Conservation (phyloP, 1,140 invertebrate genomes). For the Drosophila pruinosa region DNA sequence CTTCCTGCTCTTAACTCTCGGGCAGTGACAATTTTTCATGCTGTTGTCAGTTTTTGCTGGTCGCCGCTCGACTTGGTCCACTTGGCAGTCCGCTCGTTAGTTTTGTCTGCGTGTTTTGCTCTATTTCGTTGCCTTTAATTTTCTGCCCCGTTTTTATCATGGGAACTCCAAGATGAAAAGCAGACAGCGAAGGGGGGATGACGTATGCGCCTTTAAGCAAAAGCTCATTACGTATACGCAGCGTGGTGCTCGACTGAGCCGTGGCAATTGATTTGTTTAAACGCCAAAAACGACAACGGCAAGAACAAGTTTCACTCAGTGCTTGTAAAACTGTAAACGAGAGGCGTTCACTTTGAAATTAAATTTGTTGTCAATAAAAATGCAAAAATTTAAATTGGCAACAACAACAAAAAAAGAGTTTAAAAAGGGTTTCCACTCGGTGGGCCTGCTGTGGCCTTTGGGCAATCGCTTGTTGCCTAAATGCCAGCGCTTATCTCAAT, state of each 20-base stretch:
- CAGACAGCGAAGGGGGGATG: neutral
- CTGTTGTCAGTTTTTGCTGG: slow-evolving; percentile 72
- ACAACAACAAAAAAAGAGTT: neutral
- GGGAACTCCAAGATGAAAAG: neutral
- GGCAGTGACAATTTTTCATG: slow-evolving; percentile 79
- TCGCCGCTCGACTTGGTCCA: slow-evolving; percentile 13
- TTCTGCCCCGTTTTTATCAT: neutral
- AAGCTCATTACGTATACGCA: slow-evolving; percentile 77
- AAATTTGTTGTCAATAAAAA: slow-evolving; percentile 57
- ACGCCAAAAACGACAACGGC: neutral
- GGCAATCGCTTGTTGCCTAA: slow-evolving; percentile 57
- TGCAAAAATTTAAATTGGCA: slow-evolving; percentile 32
- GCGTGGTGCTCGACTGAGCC: slow-evolving; percentile 53
- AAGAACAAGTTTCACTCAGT: neutral
- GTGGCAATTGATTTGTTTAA: slow-evolving; percentile 66
- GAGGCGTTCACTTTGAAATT: slow-evolving; percentile 56
- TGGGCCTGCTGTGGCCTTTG: slow-evolving; percentile 4
- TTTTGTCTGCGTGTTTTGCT: slow-evolving; percentile 46
- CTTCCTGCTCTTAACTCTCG: slow-evolving; percentile 50
- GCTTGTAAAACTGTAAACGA: slow-evolving; percentile 34
- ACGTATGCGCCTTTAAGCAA: slow-evolving; percentile 33
- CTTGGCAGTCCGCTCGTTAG: slow-evolving; percentile 61
- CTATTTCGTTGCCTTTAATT: slow-evolving; percentile 55
- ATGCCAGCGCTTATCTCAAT: slow-evolving; percentile 73
- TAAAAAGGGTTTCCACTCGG: slow-evolving; percentile 4